Percentiles rank a stretch among this genome's conserved stretches.
Evolutionary conservation across 23 tunicate genomes (phyloP).

Genomic region (Styela plicata): DNA sequence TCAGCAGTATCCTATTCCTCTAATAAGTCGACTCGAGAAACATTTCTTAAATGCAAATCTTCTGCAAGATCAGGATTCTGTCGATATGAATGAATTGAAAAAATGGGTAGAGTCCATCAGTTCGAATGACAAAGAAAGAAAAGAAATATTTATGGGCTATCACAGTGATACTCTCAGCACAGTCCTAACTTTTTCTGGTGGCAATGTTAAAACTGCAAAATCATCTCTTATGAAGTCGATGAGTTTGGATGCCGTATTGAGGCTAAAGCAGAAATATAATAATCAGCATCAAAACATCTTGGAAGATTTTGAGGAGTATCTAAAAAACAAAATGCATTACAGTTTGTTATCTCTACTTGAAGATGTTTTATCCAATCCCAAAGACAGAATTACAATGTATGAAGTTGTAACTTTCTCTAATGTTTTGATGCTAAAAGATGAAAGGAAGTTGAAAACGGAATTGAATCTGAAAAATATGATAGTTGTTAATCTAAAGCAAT

Average conservation of each 20-base stretch:
- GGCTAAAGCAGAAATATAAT: too few species aligned
- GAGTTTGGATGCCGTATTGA: constrained; percentile 53
- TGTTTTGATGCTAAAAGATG: constrained; percentile 38
- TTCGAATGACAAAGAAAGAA: not conserved
- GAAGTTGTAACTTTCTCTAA: constrained; percentile 63
- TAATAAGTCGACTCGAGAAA: constrained; percentile 69
- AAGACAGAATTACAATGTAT: not conserved
- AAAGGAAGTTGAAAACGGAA: constrained; percentile 23
- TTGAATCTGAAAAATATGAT: constrained; percentile 30
- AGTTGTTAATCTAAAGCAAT: constrained; percentile 55
- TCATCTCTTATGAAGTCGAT: constrained; percentile 44
- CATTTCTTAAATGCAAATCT: constrained; percentile 51
- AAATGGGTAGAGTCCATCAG: constrained; percentile 10
- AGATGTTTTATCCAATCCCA: not conserved
- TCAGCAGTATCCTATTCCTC: constrained; percentile 69
- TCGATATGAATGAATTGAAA: constrained; percentile 20
- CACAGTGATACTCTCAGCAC: constrained; percentile 51
- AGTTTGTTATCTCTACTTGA: not conserved
- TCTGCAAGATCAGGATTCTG: constrained; percentile 3
- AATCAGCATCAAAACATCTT: constrained; percentile 29
- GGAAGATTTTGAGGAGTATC: constrained; percentile 28
- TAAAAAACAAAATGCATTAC: constrained; percentile 33
- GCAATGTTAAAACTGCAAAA: not conserved
- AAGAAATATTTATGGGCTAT: constrained; percentile 43
- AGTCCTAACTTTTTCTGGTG: constrained; percentile 18